Conservation (phyloP, 2,888 invertebrate genomes). For the Lamellibrachia satsuma region DNA sequence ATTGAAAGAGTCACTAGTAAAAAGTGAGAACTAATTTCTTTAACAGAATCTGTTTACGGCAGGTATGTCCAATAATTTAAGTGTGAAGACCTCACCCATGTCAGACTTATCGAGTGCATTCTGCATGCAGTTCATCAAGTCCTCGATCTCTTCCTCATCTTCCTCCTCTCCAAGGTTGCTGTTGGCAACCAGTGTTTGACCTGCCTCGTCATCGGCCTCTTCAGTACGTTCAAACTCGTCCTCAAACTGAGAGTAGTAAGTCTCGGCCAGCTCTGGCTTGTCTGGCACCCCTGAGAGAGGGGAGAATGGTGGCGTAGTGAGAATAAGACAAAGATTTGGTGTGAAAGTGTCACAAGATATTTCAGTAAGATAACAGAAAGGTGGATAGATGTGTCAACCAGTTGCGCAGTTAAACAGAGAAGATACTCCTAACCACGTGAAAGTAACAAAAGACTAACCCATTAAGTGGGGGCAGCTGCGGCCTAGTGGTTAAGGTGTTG, state of each 20-base stretch:
- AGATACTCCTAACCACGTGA: too few relatives aligned
- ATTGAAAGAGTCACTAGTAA: too few relatives aligned
- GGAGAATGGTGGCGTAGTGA: neutral
- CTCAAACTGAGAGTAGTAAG: conserved; percentile 64
- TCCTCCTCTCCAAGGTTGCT: conserved; percentile 14
- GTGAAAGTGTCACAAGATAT: too few relatives aligned
- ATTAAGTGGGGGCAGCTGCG: too few relatives aligned
- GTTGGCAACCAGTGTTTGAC: conserved; percentile 37
- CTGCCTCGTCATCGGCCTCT: conserved; percentile 37
- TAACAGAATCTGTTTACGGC: too few relatives aligned
- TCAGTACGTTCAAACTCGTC: conserved; percentile 51
- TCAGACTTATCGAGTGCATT: conserved; percentile 53
- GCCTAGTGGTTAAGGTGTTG: too few relatives aligned
- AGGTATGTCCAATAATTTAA: neutral
- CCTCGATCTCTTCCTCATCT: conserved; percentile 43
- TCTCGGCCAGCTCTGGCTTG: conserved; percentile 59
- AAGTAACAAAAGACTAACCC: too few relatives aligned
- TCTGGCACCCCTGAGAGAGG: conserved; percentile 59
- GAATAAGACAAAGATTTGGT: too few relatives aligned
- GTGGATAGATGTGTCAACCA: too few relatives aligned
- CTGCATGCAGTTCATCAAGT: conserved; percentile 56
- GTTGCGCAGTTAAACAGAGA: too few relatives aligned
- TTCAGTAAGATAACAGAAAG: too few relatives aligned
- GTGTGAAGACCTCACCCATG: conserved; percentile 44
- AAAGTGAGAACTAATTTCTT: too few relatives aligned